A percentile compares a stretch with the other conserved stretches of the same genome.
Evolutionary conservation across 2,888 invertebrate genomes (phyloP).

Genomic region (Hylaea fasciaria): DNA sequence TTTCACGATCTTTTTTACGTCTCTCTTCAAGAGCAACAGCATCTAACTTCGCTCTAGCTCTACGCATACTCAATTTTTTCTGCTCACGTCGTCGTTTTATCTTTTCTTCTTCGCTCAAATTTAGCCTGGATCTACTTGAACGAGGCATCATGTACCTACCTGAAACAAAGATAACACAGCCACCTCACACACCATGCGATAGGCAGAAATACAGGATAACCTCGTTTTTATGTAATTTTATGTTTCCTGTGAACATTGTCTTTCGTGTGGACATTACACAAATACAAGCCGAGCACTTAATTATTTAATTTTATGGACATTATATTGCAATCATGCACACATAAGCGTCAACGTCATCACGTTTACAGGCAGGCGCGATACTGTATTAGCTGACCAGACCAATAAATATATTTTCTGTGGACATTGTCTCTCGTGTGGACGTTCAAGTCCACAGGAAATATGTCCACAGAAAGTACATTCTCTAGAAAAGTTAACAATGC

Average conservation of each 20-base stretch:
- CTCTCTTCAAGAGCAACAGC: background rate
- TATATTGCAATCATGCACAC: no score
- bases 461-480: background rate
- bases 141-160: background rate
- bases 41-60: background rate
- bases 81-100: no score
- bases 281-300: no score
- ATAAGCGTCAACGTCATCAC: background rate
- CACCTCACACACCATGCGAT: no score
- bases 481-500: background rate
- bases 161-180: no score
- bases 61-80: background rate
- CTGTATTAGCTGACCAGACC: background rate
- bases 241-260: no score
- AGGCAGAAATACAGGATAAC: no score
- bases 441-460: background rate
- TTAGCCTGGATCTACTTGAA: background rate
- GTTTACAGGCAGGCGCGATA: background rate
- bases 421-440: background rate
- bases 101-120: background rate
- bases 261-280: no score
- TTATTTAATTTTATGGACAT: no score
- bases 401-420: background rate
- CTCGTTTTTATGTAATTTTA: background rate
- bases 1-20: slow-evolving; percentile 12